Evolutionary conservation across 1,140 invertebrate species (phyloP), one percentile per base, ranked within the genome.

Genomic region (Thaumetopoea pityocampa): DNA sequence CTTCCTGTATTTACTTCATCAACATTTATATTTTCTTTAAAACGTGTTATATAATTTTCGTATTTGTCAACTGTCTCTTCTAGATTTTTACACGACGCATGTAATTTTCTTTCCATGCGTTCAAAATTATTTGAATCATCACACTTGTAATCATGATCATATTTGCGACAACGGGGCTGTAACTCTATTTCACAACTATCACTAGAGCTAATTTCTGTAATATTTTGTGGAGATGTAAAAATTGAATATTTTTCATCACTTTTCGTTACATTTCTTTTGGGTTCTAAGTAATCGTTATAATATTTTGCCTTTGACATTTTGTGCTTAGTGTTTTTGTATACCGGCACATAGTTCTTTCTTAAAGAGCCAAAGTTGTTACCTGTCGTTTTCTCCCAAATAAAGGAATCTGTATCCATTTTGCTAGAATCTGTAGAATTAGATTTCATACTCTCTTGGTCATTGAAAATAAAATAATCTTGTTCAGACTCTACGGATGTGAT

Each of bases 31-130:
- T 26, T 44, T 26, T 53, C 22, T 10, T 36, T 42, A 22, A 46
- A 50, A 44, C 48, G 43, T 14, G 38, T 27, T 8, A 79, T 52
- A 42, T 71, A 76, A 27, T 33, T 49, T 24, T 76, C 65, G 47
- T 82, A 79, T 43, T 57, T 65, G 38, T 60, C 52, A 2, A 61
- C 54, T 4, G 71, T 51, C 1, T 22, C 26, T 48, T 82, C 72
- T 7, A 82, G 37, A 12, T 56, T 60, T 14, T 63, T 43, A 23
- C 74, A 82, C 3, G 72, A 69, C 2, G 61, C 48, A 18, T 65
- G 34, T 16, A 81, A 55, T 47, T 73, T 60, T 16, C 37, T 54
- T 56, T 79, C 67, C 4, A 71, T 41, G 22, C 40, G 57, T 14
- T 51, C 50, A 38, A 65, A 78, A 37, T 46, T 18, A 2, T n/a